These are phyloP conservation scores for Cepaea nemoralis DNA, from an alignment of 1,140 invertebrate species.

Conservation along the genomic window DNA sequence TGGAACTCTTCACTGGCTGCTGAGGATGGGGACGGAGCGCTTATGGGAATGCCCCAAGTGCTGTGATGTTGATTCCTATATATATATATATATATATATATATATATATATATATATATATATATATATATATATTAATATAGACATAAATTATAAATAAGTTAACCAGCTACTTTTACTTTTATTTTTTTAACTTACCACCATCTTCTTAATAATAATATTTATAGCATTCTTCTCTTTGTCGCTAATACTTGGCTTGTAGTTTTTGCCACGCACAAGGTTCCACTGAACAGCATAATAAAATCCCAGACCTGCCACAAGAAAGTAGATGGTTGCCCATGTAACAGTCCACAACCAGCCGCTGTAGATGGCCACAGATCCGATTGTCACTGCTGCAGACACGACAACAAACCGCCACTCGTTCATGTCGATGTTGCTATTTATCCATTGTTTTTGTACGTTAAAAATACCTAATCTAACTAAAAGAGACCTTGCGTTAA, in stretches of 20 bases:
- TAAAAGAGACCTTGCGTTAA: too few relatives aligned
- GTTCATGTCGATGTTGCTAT: not conserved
- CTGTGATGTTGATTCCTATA: too few relatives aligned
- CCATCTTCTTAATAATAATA: slow-evolving; percentile 31
- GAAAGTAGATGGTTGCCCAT: not conserved
- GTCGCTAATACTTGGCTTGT: not conserved
- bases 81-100: too few relatives aligned
- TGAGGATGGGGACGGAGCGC: too few relatives aligned
- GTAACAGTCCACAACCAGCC: slow-evolving; percentile 29
- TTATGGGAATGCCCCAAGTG: too few relatives aligned
- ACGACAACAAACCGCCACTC: not conserved
- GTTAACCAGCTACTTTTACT: too few relatives aligned
- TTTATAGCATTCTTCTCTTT: slow-evolving; percentile 16
- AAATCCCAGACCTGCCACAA: slow-evolving; percentile 14
- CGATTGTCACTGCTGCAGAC: not conserved
- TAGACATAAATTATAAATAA: too few relatives aligned
- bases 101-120: too few relatives aligned
- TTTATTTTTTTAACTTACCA: too few relatives aligned
- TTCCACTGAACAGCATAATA: slow-evolving; percentile 40
- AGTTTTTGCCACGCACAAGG: slow-evolving; percentile 28
- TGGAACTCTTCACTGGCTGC: too few relatives aligned
- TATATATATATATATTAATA: too few relatives aligned
- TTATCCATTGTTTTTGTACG: not conserved
- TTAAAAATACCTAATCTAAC: too few relatives aligned
- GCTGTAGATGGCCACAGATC: not conserved